Conservation (phyloP, 2,113 vertebrate genomes). For the Theristicus caerulescens region DNA sequence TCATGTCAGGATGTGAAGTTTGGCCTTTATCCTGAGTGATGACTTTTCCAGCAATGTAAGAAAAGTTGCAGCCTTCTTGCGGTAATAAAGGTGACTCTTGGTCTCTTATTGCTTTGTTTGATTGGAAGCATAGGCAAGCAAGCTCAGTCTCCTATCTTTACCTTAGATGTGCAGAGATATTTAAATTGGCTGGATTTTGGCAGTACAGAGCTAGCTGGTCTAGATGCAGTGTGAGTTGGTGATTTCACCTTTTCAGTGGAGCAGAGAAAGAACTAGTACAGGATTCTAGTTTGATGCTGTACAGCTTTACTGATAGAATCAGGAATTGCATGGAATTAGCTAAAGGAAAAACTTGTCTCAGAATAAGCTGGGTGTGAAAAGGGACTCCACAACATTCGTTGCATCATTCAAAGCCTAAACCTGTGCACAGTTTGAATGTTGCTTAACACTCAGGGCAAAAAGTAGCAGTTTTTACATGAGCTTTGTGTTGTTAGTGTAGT, state of each 20-base stretch:
- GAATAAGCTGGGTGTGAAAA: background rate
- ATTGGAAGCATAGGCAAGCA: background rate
- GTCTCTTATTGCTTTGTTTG: background rate
- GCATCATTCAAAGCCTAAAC: background rate
- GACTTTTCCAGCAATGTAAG: background rate
- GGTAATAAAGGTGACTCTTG: background rate
- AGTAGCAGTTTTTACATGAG: background rate
- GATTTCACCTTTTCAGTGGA: background rate
- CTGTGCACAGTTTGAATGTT: background rate
- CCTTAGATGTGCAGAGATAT: background rate
- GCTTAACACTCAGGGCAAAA: background rate
- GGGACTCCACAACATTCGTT: background rate
- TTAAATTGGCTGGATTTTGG: background rate
- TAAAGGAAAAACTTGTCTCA: background rate
- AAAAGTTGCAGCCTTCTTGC: background rate
- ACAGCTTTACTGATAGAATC: background rate
- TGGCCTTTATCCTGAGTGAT: background rate
- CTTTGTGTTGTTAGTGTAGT: background rate
- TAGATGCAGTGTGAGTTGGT: background rate
- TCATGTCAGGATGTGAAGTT: background rate
- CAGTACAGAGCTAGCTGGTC: background rate
- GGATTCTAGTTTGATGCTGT: background rate
- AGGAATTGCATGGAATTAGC: background rate
- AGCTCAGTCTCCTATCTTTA: background rate
- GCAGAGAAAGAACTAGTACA: background rate